A percentile compares a stretch with the other conserved stretches of the same genome.
These are phyloP conservation scores for Petrolisthes manimaculis DNA, from an alignment of 2,888 invertebrate genomes.

Conservation along the genomic window DNA sequence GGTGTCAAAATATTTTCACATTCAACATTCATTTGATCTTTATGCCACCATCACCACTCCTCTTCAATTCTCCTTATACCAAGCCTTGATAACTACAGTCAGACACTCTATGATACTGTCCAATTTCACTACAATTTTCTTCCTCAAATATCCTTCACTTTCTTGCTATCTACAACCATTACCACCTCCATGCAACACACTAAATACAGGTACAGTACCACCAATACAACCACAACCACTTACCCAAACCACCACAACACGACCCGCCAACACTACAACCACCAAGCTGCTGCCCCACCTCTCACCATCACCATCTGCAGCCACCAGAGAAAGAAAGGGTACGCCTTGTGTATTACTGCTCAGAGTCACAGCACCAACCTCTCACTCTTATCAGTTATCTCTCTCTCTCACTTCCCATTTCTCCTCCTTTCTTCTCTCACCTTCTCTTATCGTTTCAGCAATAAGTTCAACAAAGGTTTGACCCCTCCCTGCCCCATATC, in stretches of 20 bases:
- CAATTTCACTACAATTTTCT: too few species aligned
- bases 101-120: too few species aligned
- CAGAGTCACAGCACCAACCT: conserved; percentile 13
- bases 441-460: not conserved
- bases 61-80: too few species aligned
- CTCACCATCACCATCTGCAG: not conserved
- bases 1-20: too few species aligned
- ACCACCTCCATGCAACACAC: too few species aligned
- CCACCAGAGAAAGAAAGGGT: conserved; percentile 9
- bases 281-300: not conserved
- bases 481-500: not conserved
- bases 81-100: too few species aligned
- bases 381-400: not conserved
- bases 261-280: not conserved
- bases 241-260: not conserved
- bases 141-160: too few species aligned
- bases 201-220: not conserved
- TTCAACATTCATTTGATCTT: too few species aligned
- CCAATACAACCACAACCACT: not conserved
- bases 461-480: not conserved
- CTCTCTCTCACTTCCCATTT: not conserved
- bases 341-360: not conserved
- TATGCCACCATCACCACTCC: too few species aligned
- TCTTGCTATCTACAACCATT: too few species aligned
- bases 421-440: not conserved